A percentile compares a stretch with the other conserved stretches of the same genome.
These are phyloP conservation scores for Anser cygnoides DNA, from an alignment of 2,113 vertebrate genomes.

Conservation along the genomic window DNA sequence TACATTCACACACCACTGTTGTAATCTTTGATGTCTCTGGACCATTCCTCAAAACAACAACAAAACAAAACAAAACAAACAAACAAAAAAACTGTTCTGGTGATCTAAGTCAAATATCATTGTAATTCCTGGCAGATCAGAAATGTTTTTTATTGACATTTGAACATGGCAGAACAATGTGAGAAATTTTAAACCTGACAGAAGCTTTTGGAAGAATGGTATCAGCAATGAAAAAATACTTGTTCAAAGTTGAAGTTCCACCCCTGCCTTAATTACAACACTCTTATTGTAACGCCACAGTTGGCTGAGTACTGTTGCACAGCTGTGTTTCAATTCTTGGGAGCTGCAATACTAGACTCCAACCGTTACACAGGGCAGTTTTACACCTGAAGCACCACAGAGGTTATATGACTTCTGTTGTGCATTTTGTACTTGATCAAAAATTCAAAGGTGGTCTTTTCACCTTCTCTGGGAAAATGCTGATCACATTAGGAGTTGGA, in stretches of 20 bases:
- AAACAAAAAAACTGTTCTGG: no score
- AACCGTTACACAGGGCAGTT: not conserved
- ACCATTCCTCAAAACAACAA: not conserved
- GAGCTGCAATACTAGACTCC: not conserved
- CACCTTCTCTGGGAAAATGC: not conserved
- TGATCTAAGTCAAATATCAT: not conserved
- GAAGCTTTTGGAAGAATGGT: not conserved
- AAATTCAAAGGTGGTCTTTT: slow-evolving; percentile 36
- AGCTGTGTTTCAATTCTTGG: not conserved
- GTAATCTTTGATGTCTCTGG: no score
- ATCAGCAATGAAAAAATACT: not conserved
- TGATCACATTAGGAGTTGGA: not conserved
- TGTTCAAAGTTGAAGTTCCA: not conserved
- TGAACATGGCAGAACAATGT: not conserved
- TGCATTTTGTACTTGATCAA: not conserved
- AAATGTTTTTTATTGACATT: not conserved
- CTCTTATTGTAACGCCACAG: not conserved
- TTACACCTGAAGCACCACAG: not conserved
- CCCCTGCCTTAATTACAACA: not conserved
- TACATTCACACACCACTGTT: not conserved
- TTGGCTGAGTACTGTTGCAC: not conserved
- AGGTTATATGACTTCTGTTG: not conserved
- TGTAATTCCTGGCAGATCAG: not conserved
- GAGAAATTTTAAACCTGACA: not conserved
- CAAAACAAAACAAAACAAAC: no score